phyloP scores from a whole-genome alignment of 2,888 invertebrate species.

The Pristionchus arcanus region DNA sequence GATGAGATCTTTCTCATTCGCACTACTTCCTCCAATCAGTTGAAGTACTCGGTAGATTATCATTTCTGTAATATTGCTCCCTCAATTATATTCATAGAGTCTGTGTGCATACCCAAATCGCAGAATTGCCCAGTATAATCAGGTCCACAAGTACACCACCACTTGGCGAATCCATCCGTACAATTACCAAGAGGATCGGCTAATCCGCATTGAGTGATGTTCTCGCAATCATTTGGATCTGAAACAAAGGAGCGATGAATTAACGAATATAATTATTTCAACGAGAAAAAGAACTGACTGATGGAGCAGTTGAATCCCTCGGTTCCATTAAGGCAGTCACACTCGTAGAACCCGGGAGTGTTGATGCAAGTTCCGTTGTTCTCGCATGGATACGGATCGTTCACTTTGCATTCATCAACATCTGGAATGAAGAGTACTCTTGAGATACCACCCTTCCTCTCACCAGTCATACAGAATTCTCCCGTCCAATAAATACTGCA shows the following conservation, averaged over 20 bases:
- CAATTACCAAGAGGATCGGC: not conserved
- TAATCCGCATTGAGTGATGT: not conserved
- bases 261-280: not conserved
- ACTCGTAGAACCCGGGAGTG: slow-evolving; percentile 7
- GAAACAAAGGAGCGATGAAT: not conserved
- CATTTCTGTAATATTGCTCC: not conserved
- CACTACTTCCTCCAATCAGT: not conserved
- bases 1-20: slow-evolving; percentile 28
- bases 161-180: slow-evolving; percentile 1
- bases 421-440: not conserved
- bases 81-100: not conserved
- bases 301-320: slow-evolving; percentile 36
- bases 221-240: slow-evolving; percentile 21
- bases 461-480: not conserved
- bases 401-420: slow-evolving; percentile 34
- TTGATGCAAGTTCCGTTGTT: slow-evolving; percentile 23
- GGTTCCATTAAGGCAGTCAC: not conserved
- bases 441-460: not conserved
- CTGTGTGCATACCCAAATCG: not conserved
- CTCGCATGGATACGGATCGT: not conserved
- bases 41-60: slow-evolving; percentile 3
- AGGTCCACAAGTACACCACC: slow-evolving; percentile 26
- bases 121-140: slow-evolving; percentile 20
- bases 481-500: slow-evolving; percentile 1
- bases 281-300: not conserved